Percentiles rank a stretch among this genome's conserved stretches.
These are phyloP conservation scores for Geodia barretti DNA, from an alignment of 37 sponge, comb jelly and placozoan genomes.

Conservation along the genomic window DNA sequence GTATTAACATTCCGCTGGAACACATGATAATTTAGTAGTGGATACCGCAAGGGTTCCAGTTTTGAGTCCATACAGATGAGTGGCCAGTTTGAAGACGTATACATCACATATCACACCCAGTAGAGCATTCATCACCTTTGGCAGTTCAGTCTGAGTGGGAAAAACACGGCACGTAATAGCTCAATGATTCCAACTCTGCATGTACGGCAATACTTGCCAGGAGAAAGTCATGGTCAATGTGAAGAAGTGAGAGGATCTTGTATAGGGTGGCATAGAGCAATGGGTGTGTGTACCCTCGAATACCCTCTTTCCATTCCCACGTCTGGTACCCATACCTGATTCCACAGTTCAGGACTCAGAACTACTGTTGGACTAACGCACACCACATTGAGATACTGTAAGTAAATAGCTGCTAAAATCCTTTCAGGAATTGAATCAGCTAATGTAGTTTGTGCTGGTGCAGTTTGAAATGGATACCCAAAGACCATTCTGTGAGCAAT, in stretches of 20 bases:
- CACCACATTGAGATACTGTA: neutral
- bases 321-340: slow-evolving; percentile 80
- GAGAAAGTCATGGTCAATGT: slow-evolving; percentile 41
- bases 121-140: slow-evolving; percentile 67
- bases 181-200: neutral
- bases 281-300: slow-evolving; percentile 83
- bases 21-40: no score
- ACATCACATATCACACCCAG: slow-evolving; percentile 69
- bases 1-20: no score
- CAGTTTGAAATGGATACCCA: slow-evolving; percentile 55
- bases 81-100: slow-evolving; percentile 68
- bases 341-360: neutral
- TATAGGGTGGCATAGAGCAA: slow-evolving; percentile 70
- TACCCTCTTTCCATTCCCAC: slow-evolving; percentile 87
- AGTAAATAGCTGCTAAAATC: neutral
- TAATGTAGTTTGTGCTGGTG: neutral
- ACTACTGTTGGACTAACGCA: neutral
- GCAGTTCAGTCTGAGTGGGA: slow-evolving; percentile 29
- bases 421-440: neutral
- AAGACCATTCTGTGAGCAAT: slow-evolving; percentile 81
- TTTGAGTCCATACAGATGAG: slow-evolving; percentile 38
- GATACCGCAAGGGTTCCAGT: slow-evolving; percentile 60
- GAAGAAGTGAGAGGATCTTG: slow-evolving; percentile 46
- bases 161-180: neutral
- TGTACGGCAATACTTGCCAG: slow-evolving; percentile 41